A percentile compares a stretch with the other conserved stretches of the same genome.
phyloP scores from a whole-genome alignment of 2,113 vertebrate species.

The Spheniscus mendiculus region DNA sequence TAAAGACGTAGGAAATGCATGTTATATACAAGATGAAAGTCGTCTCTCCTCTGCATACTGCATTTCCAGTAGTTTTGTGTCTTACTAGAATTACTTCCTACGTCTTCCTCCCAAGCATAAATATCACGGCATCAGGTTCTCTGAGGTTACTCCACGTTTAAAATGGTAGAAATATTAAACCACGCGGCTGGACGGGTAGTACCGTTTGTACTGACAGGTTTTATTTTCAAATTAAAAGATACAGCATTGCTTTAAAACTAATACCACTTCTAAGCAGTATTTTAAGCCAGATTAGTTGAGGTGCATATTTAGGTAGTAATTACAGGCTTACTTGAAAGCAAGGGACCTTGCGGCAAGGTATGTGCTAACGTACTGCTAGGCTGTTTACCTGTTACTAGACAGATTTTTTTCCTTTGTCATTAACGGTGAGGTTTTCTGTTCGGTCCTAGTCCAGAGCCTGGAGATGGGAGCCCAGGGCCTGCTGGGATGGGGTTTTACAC shows the following conservation, averaged over 20 bases:
- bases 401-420: neutral
- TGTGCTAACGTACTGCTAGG: neutral
- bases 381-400: neutral
- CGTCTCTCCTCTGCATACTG: neutral
- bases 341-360: neutral
- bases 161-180: neutral
- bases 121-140: accelerated
- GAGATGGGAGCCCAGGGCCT: conserved; percentile 71
- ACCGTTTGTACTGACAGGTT: neutral
- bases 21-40: neutral
- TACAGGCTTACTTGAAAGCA: neutral
- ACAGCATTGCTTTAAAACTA: neutral
- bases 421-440: neutral
- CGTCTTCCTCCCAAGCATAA: neutral
- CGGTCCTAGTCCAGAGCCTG: neutral
- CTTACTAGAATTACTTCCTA: neutral
- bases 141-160: neutral
- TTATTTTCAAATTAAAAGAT: neutral
- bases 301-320: neutral
- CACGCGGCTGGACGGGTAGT: neutral
- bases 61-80: neutral
- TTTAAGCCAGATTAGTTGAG: neutral
- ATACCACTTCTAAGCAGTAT: neutral
- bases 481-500: conserved; percentile 81
- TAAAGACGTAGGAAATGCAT: neutral